Percentiles rank a stretch among this genome's conserved stretches.
phyloP scores from a whole-genome alignment of 2,888 invertebrate genomes.

The Yponomeuta plumbellus region DNA sequence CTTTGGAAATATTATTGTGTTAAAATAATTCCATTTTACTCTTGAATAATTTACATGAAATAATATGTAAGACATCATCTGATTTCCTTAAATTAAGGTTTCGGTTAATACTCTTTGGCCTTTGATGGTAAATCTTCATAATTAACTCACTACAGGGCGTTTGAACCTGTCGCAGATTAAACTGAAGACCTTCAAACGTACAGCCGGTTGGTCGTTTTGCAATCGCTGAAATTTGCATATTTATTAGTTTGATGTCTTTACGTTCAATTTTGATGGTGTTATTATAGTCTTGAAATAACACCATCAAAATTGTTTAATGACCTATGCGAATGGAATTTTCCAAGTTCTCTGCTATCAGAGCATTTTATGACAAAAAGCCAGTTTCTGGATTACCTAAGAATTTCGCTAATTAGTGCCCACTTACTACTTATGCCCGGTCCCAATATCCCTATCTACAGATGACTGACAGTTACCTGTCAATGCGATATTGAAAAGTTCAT shows the following conservation, averaged over 20 bases:
- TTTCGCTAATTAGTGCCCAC: no score
- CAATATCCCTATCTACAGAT: no score
- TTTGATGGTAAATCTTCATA: not conserved
- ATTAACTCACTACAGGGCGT: not conserved
- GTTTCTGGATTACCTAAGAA: no score
- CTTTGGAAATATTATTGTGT: no score
- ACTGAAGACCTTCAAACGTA: not conserved
- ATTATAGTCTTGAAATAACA: not conserved
- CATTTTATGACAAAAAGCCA: no score
- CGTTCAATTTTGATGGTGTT: not conserved
- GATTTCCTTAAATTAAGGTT: not conserved
- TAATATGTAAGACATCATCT: not conserved
- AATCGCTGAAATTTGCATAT: slow-evolving; percentile 8
- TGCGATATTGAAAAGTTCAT: no score
- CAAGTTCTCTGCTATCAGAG: no score
- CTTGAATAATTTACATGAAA: no score
- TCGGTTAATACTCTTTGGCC: not conserved
- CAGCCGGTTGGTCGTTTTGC: not conserved
- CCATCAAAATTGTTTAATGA: not conserved
- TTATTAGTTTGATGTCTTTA: slow-evolving; percentile 5
- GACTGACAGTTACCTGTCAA: no score
- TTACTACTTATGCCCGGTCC: no score
- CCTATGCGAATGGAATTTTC: no score
- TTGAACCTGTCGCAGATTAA: not conserved
- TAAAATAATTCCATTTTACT: no score